Conservation (phyloP, 2,888 invertebrate genomes). For the Nephrotoma flavescens region DNA sequence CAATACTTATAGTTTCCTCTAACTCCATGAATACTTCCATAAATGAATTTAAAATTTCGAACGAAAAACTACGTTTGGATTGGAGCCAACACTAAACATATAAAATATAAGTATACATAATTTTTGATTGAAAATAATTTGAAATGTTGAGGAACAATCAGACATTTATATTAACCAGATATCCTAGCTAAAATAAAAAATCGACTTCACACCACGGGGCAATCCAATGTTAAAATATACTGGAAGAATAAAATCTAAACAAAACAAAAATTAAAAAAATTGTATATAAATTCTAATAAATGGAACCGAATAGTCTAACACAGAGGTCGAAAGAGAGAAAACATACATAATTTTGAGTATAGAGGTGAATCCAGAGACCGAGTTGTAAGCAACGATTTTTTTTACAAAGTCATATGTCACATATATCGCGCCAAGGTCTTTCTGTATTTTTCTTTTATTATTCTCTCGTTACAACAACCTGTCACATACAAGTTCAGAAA, state of each 20-base stretch:
- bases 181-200: not conserved
- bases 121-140: not conserved
- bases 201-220: not conserved
- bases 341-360: not conserved
- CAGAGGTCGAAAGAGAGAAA: not conserved
- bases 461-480: not conserved
- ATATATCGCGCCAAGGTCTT: not conserved
- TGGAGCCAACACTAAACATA: not conserved
- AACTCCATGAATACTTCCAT: not conserved
- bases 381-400: not conserved
- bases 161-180: not conserved
- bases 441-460: not conserved
- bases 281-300: not conserved
- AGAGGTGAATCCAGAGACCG: not conserved
- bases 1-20: not conserved
- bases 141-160: not conserved
- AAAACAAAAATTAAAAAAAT: not conserved
- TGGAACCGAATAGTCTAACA: not conserved
- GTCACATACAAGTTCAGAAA: not conserved
- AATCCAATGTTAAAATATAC: not conserved
- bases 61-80: not conserved
- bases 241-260: not conserved
- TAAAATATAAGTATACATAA: not conserved
- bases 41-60: no score
- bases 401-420: not conserved